Base-by-base conservation (phyloP, 2,888 invertebrate genomes). In the Caenorhabditis drosophilae region DNA sequence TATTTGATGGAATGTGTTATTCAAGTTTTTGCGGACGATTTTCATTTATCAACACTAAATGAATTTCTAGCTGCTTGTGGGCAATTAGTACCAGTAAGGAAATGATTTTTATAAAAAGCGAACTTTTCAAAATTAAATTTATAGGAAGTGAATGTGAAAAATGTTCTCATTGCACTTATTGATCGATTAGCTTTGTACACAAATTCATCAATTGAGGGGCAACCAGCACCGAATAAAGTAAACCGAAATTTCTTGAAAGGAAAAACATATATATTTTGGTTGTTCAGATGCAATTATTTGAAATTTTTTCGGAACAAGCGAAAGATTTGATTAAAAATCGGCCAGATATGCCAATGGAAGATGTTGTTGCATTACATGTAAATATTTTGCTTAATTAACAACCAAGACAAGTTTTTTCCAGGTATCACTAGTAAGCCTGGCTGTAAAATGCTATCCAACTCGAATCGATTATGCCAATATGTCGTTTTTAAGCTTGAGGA, bases 1-100 rank as follows among this genome's bases (percentile, higher is more conserved):
- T 99, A 98, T 85, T 89, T 98, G 22, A 97, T 98, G 96, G 97
- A 97, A 85, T 96, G 96, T 84, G 92, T 97, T 60, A 96, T 96
- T 84, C 96, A 97, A 88, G 93, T 95, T 23, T 98, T 98, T 84
- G 97, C 98, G 0, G 98, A 99, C 84, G 98, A 98, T 85, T 97
- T 96, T 85, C 98, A 99, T 86, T 87, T 98, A 81, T 92, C 93
- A 77, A 96, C 96, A 0, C 87, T 99, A 63, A 92, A 91, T 84
- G 91, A 92, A 41, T 98, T 98, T 86, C 87, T 99, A 57, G 92
- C 93, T 85, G 95, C 97, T 0, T 98, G 98, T 84, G 95, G 92
- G 0, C 96, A 98, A 84, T 87, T 99, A 1, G 57, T 59, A 15
- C 42, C 49, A 18, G 67, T 67, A 22, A 27, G 60, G n/a, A n/a